Base-by-base conservation (phyloP, 2,888 invertebrate species). In the Miltochrista miniata region DNA sequence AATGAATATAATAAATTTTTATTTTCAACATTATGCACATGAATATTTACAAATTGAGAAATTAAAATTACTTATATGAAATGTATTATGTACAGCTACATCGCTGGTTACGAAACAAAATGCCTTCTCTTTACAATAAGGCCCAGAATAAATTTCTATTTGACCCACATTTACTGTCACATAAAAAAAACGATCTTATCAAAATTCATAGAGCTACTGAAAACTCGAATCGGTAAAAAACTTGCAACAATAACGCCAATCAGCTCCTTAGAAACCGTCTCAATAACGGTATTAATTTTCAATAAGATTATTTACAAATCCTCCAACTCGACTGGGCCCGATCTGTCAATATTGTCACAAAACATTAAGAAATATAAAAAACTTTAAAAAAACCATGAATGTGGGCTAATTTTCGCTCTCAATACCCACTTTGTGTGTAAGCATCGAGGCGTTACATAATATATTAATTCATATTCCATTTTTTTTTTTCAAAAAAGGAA, bases 261-360 rank as follows among this genome's bases (percentile, higher is more conserved):
- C 91, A 90, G 70, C 61, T 76, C 65, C 70, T 57, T 56, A 59
- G 68, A 68, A 79, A 74, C 71, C 78, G 75, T 74, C 75, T 70
- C 48, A 60, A 80, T 83, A 85, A 84, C 79, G 61, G 83, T 82
- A 86, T 87, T 85, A 87, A 88, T 89, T 87, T 88, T 87, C 85
- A 89, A 90, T 87, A 72, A 85, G 87, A 85, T 89, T 90, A 90
- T 90, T 90, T 90, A 87, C 87, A 86, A 79, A 88, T 87, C 81
- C 85, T 86, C 79, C 63, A 84, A 70, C 64, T 65, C 64, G 67
- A 69, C 71, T 75, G 81, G 85, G 83, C 74, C n/a, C 75, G 74
- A 85, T 76, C 87, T 86, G 90, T 90, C 91, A 90, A 90, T 90
- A 87, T 91, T 91, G 84, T 90, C 85, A 87, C 87, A 87, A 86